Base-by-base conservation (phyloP, 2,888 invertebrate species). In the Heliconius charithonia region DNA sequence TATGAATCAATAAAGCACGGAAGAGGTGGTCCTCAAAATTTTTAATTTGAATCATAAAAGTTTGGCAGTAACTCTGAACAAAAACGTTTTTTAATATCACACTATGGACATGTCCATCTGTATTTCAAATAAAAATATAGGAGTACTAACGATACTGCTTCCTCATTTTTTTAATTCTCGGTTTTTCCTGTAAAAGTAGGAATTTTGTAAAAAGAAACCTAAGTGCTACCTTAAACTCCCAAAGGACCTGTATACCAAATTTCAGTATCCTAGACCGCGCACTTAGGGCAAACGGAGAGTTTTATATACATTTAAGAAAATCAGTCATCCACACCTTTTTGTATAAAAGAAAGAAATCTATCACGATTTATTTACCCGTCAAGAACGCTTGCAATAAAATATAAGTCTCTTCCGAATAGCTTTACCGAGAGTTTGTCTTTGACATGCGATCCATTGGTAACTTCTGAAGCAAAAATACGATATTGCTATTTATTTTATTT, bases 351-450 rank as follows among this genome's bases (percentile, higher is more conserved):
- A 63, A 74, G 59, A 59, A 78, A 32, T 59, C 41, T 12, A 6
- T 59, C 45, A 71, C 69, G 12, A 77, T 77, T 76, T 69, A 73
- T 75, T 74, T 70, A 70, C 62, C 65, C 74, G 77, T 70, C 77
- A 74, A 62, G 22, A 79, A 59, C 70, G 32, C 22, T 77, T 71
- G 59, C 63, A 41, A 74, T 78, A 77, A 76, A 41, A 59, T 75
- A 72, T 72, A 65, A 67, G 78, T 76, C 73, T 76, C 63, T 62
- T 51, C 32, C 37, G 73, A 72, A 76, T 72, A 78, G 73, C 51
- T 80, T 80, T 67, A 32, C 76, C 73, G 27, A 72, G 74, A 80
- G 77, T 76, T 79, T 81, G 81, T 74, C 76, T 76, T 75, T 78
- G 81, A 80, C 81, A 78, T 76, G 76, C 76, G 62, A 80, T 81